Base-by-base conservation (phyloP, 2,113 vertebrate genomes). In the Chlamydotis undulata region DNA sequence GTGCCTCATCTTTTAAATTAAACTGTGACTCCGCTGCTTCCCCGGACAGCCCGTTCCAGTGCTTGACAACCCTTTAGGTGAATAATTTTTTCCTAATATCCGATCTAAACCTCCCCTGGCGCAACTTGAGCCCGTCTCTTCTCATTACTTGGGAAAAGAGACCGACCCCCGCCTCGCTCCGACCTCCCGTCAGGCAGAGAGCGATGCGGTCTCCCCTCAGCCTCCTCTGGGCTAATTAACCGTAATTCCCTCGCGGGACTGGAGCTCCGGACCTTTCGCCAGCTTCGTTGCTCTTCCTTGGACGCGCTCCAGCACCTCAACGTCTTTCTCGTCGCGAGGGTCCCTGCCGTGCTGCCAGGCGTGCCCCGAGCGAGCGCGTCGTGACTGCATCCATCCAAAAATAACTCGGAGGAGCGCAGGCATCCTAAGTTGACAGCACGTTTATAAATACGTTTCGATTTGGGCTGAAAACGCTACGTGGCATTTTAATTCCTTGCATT, bases 281-380 rank as follows among this genome's bases (percentile, higher is more conserved):
- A 17, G 47, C 60, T 10, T 7, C 10, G 3, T 6, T 23, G 41
- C 49, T 14, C 59, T 63, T n/a, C 49, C 53, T 37, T 14, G 45
- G 41, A 18, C 7, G 0, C 7, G 4, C 73, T 86, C 71, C 64
- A 26, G 45, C 56, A 0, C 33, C 65, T 39, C 65, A 0, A 1
- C 3, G 25, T 47, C 19, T 3, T 13, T 17, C 50, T 18, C 3
- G 35, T 3, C 0, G 25, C 4, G 28, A 45, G 45, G 53, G 45
- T 53, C 89, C 33, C 22, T 12, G 52, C 65, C 4, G 22, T 4
- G 39, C 57, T 37, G 81, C 52, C 41, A 35, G 57, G 10, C 80
- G 2, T 26, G 71, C 29, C 64, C 60, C 4, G 8, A 28, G 25
- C 21, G 5, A 71, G 50, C 25, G 1, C 4, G 2, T 22, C 8